These are phyloP conservation scores for Saxidomus purpurata DNA, from an alignment of 1,140 invertebrate species.

Conservation along the genomic window DNA sequence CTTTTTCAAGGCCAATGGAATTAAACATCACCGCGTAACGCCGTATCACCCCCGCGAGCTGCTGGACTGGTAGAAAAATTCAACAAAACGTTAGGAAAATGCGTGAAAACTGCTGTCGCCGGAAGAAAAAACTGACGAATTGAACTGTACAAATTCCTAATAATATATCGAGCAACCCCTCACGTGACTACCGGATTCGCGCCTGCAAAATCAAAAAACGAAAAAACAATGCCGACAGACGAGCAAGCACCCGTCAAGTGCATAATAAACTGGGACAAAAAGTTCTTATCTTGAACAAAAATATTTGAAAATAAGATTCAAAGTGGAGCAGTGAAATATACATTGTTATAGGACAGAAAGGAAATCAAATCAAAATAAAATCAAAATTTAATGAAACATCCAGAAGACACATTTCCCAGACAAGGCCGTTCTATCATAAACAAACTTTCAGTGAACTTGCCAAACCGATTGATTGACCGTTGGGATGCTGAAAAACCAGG, in stretches of 20 bases:
- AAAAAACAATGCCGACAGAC: background rate
- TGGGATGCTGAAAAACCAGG: too few relatives aligned
- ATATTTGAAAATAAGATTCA: background rate
- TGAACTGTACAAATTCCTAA: slow-evolving; percentile 39
- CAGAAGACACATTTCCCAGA: too few relatives aligned
- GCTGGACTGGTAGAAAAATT: slow-evolving; percentile 67
- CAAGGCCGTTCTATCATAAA: too few relatives aligned
- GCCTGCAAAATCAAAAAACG: background rate
- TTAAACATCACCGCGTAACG: slow-evolving; percentile 33
- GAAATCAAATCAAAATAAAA: background rate
- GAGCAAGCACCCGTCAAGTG: background rate
- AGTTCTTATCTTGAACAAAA: slow-evolving; percentile 14
- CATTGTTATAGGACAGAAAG: background rate
- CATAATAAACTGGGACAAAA: background rate
- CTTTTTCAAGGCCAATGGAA: slow-evolving; percentile 29
- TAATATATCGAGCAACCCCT: background rate
- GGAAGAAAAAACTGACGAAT: slow-evolving; percentile 60
- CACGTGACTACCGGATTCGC: background rate
- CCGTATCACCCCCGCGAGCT: slow-evolving; percentile 13
- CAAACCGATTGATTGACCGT: too few relatives aligned
- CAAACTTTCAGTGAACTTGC: too few relatives aligned
- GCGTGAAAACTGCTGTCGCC: slow-evolving; percentile 49
- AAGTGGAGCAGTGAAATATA: background rate
- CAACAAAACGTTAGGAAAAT: slow-evolving; percentile 43
- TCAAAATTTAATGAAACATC: too few relatives aligned